A percentile compares a stretch with the other conserved stretches of the same genome.
Evolutionary conservation across 2,797 vertebrate genomes (phyloP).

Genomic region (Muscicapa comitata): DNA sequence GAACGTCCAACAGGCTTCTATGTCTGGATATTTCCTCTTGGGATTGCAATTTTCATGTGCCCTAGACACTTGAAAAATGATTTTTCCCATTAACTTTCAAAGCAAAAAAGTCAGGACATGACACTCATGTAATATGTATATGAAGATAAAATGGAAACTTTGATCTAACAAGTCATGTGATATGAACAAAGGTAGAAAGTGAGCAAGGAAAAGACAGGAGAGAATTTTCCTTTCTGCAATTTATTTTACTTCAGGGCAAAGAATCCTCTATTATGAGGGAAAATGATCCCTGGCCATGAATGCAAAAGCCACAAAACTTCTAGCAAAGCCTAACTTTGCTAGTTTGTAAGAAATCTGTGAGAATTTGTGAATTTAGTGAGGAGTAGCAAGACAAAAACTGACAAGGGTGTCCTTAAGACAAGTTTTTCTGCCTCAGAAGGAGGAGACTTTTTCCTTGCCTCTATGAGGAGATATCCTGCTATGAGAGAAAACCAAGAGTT

Average conservation of each 20-base stretch:
- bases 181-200: neutral
- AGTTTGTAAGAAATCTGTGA: neutral
- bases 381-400: no score
- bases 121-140: constrained; percentile 47
- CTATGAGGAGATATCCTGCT: neutral
- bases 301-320: neutral
- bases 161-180: neutral
- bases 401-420: neutral
- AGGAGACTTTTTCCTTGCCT: neutral
- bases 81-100: constrained; percentile 47
- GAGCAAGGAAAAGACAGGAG: neutral
- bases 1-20: neutral
- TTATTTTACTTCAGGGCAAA: neutral
- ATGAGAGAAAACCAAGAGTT: neutral
- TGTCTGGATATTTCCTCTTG: neutral
- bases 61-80: neutral
- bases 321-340: neutral
- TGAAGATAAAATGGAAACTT: constrained; percentile 48
- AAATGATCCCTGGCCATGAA: neutral
- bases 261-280: neutral
- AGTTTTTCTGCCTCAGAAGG: neutral
- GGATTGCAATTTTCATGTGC: neutral
- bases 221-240: neutral
- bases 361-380: no score
- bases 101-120: constrained; percentile 1